These are phyloP conservation scores for Alectoris magna DNA, from an alignment of 2,797 vertebrate species.

Conservation along the genomic window DNA sequence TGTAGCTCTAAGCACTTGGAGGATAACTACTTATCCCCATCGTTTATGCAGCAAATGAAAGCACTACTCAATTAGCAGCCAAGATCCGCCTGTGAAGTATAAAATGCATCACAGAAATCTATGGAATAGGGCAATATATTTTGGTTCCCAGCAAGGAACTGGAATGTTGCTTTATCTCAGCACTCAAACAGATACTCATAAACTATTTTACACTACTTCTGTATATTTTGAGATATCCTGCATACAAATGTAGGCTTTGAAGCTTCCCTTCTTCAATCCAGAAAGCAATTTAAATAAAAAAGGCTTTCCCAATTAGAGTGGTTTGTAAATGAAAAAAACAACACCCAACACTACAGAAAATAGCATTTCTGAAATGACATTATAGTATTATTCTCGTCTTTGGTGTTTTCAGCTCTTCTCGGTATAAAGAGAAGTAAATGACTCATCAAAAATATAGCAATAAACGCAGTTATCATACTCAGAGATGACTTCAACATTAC, in stretches of 20 bases:
- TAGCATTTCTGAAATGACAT: background rate
- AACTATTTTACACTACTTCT: background rate
- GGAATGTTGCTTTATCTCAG: background rate
- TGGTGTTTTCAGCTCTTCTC: background rate
- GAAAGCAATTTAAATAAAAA: background rate
- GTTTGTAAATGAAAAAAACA: background rate
- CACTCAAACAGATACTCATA: background rate
- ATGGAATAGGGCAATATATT: background rate
- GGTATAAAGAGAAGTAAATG: background rate
- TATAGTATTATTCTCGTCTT: background rate
- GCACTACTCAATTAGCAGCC: background rate
- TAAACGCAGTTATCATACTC: background rate
- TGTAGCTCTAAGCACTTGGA: background rate
- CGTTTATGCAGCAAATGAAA: background rate
- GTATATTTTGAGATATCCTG: background rate
- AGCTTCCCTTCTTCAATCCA: background rate
- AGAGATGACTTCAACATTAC: background rate
- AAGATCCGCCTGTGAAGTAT: background rate
- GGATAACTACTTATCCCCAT: background rate
- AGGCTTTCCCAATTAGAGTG: rapidly evolving
- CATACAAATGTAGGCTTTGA: background rate
- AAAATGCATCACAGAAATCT: background rate
- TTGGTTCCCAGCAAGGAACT: background rate
- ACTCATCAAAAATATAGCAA: background rate
- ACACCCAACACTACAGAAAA: background rate